Percentiles rank a stretch among this genome's conserved stretches.
These are phyloP conservation scores for Sphyrna mokarran DNA, from an alignment of 2,113 vertebrate species.

Conservation along the genomic window DNA sequence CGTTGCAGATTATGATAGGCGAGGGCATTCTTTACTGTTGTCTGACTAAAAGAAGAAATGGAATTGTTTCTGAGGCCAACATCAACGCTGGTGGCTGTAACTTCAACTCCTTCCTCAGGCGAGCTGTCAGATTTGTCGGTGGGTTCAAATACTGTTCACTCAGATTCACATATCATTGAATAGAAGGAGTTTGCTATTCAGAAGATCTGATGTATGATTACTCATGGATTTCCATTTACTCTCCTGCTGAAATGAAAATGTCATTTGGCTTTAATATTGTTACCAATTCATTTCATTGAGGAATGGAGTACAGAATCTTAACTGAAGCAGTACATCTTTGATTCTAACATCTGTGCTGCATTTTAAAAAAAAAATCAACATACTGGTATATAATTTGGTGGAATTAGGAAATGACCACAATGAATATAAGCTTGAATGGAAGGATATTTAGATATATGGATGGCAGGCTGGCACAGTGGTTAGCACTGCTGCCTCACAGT, in stretches of 20 bases:
- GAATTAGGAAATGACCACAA: neutral
- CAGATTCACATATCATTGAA: neutral
- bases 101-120: slow-evolving; percentile 95
- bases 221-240: neutral
- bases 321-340: neutral
- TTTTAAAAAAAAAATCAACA: neutral
- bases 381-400: neutral
- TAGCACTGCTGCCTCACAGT: no score
- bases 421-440: neutral
- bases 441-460: neutral
- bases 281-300: neutral
- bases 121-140: slow-evolving; percentile 94
- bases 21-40: slow-evolving; percentile 96
- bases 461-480: no score
- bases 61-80: slow-evolving; percentile 74
- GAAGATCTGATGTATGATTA: neutral
- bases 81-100: slow-evolving; percentile 96
- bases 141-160: slow-evolving; percentile 46
- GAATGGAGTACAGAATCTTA: neutral
- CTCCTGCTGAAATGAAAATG: neutral
- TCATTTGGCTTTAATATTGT: neutral
- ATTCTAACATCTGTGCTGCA: no score
- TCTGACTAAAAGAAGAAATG: slow-evolving; percentile 72
- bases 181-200: neutral
- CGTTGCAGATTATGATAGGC: slow-evolving; percentile 87